phyloP scores from a whole-genome alignment of 2,888 invertebrate genomes.

The Acanthosepion pharaonis region DNA sequence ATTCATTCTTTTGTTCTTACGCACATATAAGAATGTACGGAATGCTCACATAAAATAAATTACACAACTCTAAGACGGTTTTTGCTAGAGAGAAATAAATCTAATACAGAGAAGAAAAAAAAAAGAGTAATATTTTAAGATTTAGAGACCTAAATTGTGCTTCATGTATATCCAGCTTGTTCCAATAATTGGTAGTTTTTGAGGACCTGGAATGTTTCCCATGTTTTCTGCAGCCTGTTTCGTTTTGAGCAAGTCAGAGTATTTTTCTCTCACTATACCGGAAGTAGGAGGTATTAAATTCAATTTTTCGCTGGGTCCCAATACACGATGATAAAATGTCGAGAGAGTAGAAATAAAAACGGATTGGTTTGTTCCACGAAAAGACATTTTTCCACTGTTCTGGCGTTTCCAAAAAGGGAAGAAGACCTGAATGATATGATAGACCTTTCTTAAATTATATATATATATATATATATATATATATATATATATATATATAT shows the following conservation, averaged over 20 bases:
- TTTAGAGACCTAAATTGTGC: not conserved
- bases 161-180: conserved; percentile 25
- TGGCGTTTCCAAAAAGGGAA: not conserved
- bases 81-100: too few relatives aligned
- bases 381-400: not conserved
- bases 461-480: too few relatives aligned
- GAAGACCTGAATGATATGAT: not conserved
- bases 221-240: not conserved
- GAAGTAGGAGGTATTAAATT: not conserved
- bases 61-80: too few relatives aligned
- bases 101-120: not conserved
- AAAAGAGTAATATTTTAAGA: not conserved
- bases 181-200: not conserved
- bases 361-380: not conserved
- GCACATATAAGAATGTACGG: too few relatives aligned
- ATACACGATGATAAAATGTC: not conserved
- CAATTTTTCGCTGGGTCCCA: not conserved
- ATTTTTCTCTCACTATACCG: not conserved
- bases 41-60: too few relatives aligned
- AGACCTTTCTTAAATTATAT: too few relatives aligned
- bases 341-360: not conserved
- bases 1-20: too few relatives aligned
- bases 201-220: not conserved
- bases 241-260: not conserved
- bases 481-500: too few relatives aligned